phyloP scores from a whole-genome alignment of 1,140 invertebrate genomes.

The Rhizoglyphus robini region DNA sequence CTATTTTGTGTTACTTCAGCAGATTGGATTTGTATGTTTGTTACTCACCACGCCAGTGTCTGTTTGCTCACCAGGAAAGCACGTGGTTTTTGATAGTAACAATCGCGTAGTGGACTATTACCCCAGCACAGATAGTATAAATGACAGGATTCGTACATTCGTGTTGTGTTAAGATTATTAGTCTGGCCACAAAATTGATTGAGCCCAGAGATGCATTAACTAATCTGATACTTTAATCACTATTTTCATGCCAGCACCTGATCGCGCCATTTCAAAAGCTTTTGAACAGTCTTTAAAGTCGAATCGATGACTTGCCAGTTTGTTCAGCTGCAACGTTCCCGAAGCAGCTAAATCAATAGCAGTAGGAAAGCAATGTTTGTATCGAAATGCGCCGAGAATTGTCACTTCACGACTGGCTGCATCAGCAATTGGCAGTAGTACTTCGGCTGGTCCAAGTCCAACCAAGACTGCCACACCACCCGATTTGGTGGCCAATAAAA shows the following conservation, averaged over 20 bases:
- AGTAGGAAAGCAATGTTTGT: constrained; percentile 60
- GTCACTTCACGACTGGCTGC: constrained; percentile 70
- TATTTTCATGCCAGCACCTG: constrained; percentile 64
- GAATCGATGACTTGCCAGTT: constrained; percentile 79
- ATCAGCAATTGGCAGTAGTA: constrained; percentile 63
- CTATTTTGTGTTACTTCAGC: too few species aligned
- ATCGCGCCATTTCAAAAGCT: constrained; percentile 69
- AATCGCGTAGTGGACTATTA: too few species aligned
- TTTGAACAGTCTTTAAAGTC: constrained; percentile 63
- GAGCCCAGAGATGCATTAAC: too few species aligned
- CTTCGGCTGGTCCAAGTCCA: constrained; percentile 61
- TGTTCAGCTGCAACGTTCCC: constrained; percentile 68
- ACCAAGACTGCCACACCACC: constrained; percentile 71
- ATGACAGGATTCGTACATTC: too few species aligned
- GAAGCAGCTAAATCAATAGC: constrained; percentile 18
- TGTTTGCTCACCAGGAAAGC: too few species aligned
- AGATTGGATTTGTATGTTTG: too few species aligned
- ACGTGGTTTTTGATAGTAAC: too few species aligned
- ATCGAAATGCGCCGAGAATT: constrained; percentile 78
- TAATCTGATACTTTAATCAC: constrained; percentile 52
- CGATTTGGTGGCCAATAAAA: constrained; percentile 11
- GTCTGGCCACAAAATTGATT: too few species aligned
- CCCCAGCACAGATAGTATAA: too few species aligned
- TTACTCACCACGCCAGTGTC: too few species aligned
- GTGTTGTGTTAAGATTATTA: too few species aligned